Base-by-base conservation (phyloP, 2,113 vertebrate species). In the Leptobrachium leishanense region DNA sequence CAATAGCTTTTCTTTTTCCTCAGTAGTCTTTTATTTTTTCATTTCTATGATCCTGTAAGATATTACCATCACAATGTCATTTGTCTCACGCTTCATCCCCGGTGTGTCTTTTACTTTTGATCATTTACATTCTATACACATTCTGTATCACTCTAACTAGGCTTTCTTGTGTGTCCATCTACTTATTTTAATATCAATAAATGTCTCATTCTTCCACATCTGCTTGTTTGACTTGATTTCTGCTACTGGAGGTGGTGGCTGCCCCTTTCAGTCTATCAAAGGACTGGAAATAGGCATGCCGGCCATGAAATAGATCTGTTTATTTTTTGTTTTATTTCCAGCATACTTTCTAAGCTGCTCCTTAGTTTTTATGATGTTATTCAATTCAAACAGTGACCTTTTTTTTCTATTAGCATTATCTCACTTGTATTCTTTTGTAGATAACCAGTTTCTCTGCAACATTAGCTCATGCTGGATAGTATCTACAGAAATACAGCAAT, bases 131-230 rank as follows among this genome's bases (percentile, higher is more conserved):
- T 77, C 76, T 50, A 54, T 41, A 12, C 76, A 70, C 76, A 77
- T 69, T 70, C 76, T 62, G 67, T 70, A 70, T 77, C 62, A 55
- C 76, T 77, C 76, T 70, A 67, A 57, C 75, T 70, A 70, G 76
- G 63, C 76, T 70, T 77, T 53, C 76, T 50, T 62, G 55, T 77
- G 76, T 62, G 67, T 77, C 70, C 43, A n/a, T 77, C 68, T 77
- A 77, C 76, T 77, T 77, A 77, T 77, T 67, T 70, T 77, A 77
- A 69, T 77, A 77, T 69, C 67, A 70, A 77, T 77, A 77, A 67
- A 54, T 77, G 76, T 77, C 68, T 77, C 76, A 70, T 50, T 77
- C 43, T 55, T 70, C 67, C 67, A 62, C 76, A 70, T 77, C 68
- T 70, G 20, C 68, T 70, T 63, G 41, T 77, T 70, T 70, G 76